Evolutionary conservation across 35 echinoderm and acorn worm species (phyloP).

Genomic region (Lytechinus variegatus): DNA sequence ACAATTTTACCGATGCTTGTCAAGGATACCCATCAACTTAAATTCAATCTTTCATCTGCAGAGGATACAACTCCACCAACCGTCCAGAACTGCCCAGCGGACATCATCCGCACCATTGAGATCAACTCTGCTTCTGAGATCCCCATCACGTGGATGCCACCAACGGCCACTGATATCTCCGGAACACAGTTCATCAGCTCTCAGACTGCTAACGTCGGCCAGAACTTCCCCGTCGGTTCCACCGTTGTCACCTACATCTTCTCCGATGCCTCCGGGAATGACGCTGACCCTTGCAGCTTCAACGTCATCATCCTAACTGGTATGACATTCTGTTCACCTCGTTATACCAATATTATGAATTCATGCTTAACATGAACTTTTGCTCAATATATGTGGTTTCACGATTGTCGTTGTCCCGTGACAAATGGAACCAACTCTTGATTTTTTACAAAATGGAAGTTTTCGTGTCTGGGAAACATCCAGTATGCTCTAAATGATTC

Average conservation of each 20-base stretch:
- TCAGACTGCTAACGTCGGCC: background rate
- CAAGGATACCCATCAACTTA: no score
- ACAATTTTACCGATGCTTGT: no score
- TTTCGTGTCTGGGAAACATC: no score
- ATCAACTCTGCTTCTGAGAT: background rate
- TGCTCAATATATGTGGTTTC: no score
- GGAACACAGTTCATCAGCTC: background rate
- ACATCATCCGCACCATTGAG: constrained; percentile 20
- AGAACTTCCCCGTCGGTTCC: constrained; percentile 50
- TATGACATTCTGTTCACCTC: background rate
- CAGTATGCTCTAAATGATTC: no score
- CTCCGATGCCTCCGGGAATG: constrained; percentile 53
- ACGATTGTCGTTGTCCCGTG: no score
- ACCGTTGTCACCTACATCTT: constrained; percentile 74
- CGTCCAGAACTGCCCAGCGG: constrained; percentile 43
- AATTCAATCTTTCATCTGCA: background rate
- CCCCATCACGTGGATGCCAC: constrained; percentile 40
- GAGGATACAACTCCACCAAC: constrained; percentile 66
- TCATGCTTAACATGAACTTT: no score
- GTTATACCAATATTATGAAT: no score
- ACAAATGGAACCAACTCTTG: no score
- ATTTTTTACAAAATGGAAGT: no score
- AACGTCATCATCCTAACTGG: constrained; percentile 37
- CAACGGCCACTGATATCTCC: constrained; percentile 56
- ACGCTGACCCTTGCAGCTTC: constrained; percentile 48